These are phyloP conservation scores for Neostethus bicornis DNA, from an alignment of 2,797 vertebrate genomes.

Conservation along the genomic window DNA sequence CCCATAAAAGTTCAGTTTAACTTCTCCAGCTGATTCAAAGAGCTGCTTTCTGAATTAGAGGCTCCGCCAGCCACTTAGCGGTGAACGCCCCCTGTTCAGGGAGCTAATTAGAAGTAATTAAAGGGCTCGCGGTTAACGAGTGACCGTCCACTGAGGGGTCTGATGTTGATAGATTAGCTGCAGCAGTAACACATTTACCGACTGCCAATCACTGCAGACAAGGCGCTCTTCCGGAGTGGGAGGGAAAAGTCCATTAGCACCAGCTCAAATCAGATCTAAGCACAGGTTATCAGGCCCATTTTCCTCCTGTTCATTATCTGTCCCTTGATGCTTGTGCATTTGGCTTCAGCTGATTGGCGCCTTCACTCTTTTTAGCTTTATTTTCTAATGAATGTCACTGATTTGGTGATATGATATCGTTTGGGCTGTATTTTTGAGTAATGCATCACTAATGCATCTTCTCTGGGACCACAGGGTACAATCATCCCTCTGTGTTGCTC, in stretches of 20 bases:
- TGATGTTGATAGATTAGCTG: constrained; percentile 79
- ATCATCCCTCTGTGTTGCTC: constrained; percentile 46
- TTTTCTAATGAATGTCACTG: constrained; percentile 74
- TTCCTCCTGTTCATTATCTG: constrained; percentile 80
- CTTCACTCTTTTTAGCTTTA: constrained; percentile 68
- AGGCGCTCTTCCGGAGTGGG: constrained; percentile 80
- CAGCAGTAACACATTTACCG: constrained; percentile 74
- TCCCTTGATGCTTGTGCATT: constrained; percentile 78
- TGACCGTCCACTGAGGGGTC: constrained; percentile 70
- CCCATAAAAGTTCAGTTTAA: not conserved
- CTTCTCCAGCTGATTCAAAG: constrained; percentile 11
- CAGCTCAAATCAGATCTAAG: constrained; percentile 80
- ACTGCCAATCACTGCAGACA: constrained; percentile 80
- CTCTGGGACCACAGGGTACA: constrained; percentile 56
- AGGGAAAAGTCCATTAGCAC: constrained; percentile 82
- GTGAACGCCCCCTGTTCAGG: constrained; percentile 72
- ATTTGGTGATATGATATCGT: constrained; percentile 74
- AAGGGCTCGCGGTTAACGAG: constrained; percentile 78
- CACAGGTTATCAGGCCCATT: constrained; percentile 77
- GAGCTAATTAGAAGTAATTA: constrained; percentile 83
- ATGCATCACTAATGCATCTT: constrained; percentile 73
- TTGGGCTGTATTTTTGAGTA: constrained; percentile 65
- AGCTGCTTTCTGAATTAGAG: constrained; percentile 45
- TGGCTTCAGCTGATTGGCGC: constrained; percentile 76
- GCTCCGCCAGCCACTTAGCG: constrained; percentile 57